phyloP scores from a whole-genome alignment of 64 coral and sea anemone species.

The Anthopleura sola region DNA sequence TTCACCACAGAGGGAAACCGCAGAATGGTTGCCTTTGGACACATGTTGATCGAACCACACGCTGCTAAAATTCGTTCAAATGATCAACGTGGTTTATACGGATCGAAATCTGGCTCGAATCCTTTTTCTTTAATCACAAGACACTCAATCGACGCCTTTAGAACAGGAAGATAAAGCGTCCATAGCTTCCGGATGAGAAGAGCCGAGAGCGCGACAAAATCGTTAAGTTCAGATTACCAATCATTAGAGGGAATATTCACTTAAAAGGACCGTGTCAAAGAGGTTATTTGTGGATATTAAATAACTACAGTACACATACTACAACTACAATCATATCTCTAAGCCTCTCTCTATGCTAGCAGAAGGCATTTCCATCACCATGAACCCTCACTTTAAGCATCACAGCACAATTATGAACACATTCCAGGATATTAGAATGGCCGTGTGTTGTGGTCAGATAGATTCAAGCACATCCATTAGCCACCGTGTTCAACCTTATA shows the following conservation, averaged over 20 bases:
- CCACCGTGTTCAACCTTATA: neutral
- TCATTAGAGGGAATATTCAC: neutral
- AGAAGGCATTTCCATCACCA: neutral
- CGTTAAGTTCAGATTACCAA: constrained; percentile 23
- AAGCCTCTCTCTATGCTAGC: neutral
- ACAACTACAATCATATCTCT: neutral
- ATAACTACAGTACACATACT: neutral
- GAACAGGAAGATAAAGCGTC: neutral
- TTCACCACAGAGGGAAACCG: neutral
- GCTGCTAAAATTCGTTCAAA: neutral
- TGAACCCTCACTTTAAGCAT: neutral
- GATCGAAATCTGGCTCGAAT: neutral
- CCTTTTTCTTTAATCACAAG: neutral
- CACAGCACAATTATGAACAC: neutral
- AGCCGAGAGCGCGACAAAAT: constrained; percentile 23
- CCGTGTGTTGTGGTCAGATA: constrained; percentile 28
- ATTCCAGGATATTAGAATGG: constrained; percentile 10
- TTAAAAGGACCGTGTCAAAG: constrained; percentile 14
- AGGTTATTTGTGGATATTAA: constrained; percentile 32
- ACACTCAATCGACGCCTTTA: constrained; percentile 30
- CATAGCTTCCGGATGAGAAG: constrained; percentile 20
- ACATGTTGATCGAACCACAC: neutral
- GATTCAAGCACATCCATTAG: neutral
- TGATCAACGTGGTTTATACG: neutral
- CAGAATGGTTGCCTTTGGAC: neutral